These are phyloP conservation scores for Odobenus rosmarus DNA, from an alignment of 2,113 vertebrate genomes.

Conservation along the genomic window DNA sequence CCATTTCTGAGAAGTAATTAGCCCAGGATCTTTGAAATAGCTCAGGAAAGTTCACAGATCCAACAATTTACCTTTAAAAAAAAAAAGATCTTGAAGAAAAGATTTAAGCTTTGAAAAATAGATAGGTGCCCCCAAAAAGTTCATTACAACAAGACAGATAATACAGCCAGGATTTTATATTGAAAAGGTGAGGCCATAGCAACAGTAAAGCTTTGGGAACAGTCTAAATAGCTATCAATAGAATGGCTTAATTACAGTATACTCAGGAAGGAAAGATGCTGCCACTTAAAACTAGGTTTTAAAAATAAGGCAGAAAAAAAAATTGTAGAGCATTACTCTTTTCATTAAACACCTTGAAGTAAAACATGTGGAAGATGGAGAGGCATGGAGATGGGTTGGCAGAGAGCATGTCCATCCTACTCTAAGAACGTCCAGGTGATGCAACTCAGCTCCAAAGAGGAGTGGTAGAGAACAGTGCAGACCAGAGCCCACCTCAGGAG, in stretches of 20 bases:
- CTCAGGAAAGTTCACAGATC: background rate
- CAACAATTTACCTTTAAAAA: background rate
- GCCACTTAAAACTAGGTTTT: background rate
- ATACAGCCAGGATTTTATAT: background rate
- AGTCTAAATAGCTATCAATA: background rate
- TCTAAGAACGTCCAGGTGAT: background rate
- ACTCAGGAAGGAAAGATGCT: background rate
- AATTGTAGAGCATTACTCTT: background rate
- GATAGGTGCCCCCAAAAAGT: background rate
- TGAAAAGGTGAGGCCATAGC: background rate
- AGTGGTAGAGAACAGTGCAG: accelerated
- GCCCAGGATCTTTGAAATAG: background rate
- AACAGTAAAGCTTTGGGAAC: background rate
- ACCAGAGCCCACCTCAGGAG: background rate
- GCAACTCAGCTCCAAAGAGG: background rate
- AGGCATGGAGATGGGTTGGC: background rate
- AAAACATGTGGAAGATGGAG: background rate
- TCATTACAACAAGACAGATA: background rate
- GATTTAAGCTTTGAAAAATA: background rate
- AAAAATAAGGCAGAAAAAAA: background rate
- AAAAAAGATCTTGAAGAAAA: background rate
- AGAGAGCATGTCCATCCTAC: background rate
- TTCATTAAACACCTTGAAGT: background rate
- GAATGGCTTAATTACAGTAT: background rate
- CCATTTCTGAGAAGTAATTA: background rate